These are phyloP conservation scores for Megaustenia siamemsis DNA, from an alignment of 2,888 invertebrate genomes.

Conservation along the genomic window DNA sequence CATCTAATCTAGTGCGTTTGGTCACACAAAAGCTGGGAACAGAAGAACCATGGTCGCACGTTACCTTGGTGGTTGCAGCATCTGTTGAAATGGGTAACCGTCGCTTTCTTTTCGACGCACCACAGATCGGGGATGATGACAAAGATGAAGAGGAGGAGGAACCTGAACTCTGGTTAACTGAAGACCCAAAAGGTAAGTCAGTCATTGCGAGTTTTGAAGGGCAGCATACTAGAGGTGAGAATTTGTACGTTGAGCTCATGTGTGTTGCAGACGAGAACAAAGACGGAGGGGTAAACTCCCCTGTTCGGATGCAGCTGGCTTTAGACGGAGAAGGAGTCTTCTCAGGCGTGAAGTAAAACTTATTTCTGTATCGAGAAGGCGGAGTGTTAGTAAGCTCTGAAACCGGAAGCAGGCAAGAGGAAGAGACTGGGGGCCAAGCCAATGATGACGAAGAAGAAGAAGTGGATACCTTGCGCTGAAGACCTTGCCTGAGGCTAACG, in stretches of 20 bases:
- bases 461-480: conserved; percentile 59
- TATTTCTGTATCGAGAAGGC: conserved; percentile 58
- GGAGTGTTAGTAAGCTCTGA: conserved; percentile 54
- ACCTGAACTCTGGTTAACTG: conserved; percentile 24
- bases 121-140: conserved; percentile 21
- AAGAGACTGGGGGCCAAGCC: conserved; percentile 34
- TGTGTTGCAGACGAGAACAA: conserved; percentile 32
- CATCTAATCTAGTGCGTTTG: conserved; percentile 37
- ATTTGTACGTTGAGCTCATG: conserved; percentile 37
- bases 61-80: conserved; percentile 38
- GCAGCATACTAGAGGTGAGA: conserved; percentile 45
- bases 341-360: conserved; percentile 59
- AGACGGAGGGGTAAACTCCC: conserved; percentile 57
- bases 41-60: conserved; percentile 17
- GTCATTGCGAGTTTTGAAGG: conserved; percentile 24
- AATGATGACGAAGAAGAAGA: conserved; percentile 48
- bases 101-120: conserved; percentile 33
- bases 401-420: conserved; percentile 30
- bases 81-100: background rate
- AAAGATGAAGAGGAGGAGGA: conserved; percentile 40
- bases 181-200: conserved; percentile 9
- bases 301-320: conserved; percentile 53
- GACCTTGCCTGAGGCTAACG: conserved; percentile 64
- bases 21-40: conserved; percentile 32
- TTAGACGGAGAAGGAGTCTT: conserved; percentile 59